Percentiles rank a stretch among this genome's conserved stretches.
Evolutionary conservation across 2,888 invertebrate genomes (phyloP).

Genomic region (Chrysolina oricalcia): DNA sequence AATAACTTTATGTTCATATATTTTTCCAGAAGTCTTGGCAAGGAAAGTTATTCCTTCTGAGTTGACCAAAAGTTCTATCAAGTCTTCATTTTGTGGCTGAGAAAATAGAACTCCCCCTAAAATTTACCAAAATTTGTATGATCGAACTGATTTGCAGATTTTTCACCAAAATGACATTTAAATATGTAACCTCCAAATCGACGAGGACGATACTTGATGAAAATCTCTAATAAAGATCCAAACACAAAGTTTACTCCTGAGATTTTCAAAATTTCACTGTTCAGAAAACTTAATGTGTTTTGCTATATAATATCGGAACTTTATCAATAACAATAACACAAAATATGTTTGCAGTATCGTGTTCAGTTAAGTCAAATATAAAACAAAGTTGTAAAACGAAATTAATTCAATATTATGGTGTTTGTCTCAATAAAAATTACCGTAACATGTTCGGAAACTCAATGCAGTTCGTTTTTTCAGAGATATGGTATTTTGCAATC

Average conservation of each 20-base stretch:
- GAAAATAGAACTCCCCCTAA: constrained; percentile 82
- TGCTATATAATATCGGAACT: no score
- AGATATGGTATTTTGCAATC: constrained; percentile 82
- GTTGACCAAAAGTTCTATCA: constrained; percentile 67
- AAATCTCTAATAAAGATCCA: no score
- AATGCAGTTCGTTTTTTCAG: constrained; percentile 87
- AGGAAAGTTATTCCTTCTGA: constrained; percentile 73
- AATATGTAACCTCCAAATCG: no score
- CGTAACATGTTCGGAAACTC: constrained; percentile 87
- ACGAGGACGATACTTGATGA: no score
- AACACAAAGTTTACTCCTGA: no score
- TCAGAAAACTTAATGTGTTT: no score
- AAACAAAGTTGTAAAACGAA: background rate
- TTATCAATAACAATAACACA: no score
- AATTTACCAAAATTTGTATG: constrained; percentile 36
- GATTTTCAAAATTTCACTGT: no score
- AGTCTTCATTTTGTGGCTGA: constrained; percentile 77
- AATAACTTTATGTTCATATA: constrained; percentile 78
- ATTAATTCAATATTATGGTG: background rate
- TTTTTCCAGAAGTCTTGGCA: constrained; percentile 70
- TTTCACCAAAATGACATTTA: background rate
- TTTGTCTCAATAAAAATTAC: constrained; percentile 55
- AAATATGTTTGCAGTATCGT: no score
- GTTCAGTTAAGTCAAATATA: no score
- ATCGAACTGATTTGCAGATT: background rate